Conservation (phyloP, 2,888 invertebrate species). For the Rhyacophila evoluta region DNA sequence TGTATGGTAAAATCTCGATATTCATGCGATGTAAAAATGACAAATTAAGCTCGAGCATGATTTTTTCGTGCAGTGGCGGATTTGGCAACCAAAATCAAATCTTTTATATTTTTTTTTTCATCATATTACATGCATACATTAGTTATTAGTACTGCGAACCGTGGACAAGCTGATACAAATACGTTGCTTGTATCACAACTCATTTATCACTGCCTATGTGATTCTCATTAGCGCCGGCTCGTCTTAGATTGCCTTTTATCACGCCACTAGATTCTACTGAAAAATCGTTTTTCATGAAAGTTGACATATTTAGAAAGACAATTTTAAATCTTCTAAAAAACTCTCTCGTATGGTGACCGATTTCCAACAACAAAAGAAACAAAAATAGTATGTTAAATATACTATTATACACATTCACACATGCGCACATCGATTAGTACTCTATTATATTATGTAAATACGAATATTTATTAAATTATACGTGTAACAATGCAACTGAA, state of each 20-base stretch:
- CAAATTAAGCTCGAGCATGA: neutral
- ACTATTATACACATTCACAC: no score
- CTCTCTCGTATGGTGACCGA: no score
- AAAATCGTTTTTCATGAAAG: neutral
- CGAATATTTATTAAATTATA: no score
- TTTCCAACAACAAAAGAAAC: no score
- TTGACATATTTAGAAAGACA: neutral
- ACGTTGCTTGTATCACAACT: neutral
- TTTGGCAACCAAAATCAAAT: neutral
- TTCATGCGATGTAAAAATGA: no score
- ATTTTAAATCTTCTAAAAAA: neutral
- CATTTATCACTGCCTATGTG: constrained; percentile 11
- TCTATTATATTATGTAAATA: no score
- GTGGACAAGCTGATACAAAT: neutral
- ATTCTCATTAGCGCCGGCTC: constrained; percentile 3
- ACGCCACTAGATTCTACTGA: neutral
- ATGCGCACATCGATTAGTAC: no score
- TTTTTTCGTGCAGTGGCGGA: neutral
- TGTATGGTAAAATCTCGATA: no score
- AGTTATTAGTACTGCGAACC: neutral
- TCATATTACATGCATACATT: neutral
- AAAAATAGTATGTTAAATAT: no score
- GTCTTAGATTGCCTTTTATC: neutral
- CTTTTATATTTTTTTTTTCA: neutral
- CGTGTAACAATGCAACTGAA: no score